These are phyloP conservation scores for Cyprinodon variegatus DNA, from an alignment of 2,113 vertebrate species.

Conservation along the genomic window DNA sequence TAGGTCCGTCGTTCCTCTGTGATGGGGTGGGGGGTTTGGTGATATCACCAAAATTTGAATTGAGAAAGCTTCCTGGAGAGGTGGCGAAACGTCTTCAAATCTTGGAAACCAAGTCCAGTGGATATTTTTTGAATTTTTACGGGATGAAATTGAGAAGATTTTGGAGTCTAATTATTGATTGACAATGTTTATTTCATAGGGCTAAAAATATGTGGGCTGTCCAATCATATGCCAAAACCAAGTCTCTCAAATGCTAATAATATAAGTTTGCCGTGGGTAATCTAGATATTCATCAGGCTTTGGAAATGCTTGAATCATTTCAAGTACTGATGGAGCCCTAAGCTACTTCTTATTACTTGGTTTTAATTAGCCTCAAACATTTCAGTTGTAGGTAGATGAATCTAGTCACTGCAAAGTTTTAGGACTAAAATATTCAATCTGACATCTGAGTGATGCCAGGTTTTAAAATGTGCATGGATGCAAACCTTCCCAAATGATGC, in stretches of 20 bases:
- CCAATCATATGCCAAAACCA: no score
- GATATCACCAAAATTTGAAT: no score
- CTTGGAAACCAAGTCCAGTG: no score
- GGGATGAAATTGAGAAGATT: neutral
- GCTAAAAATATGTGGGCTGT: no score
- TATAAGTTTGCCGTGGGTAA: no score
- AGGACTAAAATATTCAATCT: neutral
- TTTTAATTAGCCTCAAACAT: neutral
- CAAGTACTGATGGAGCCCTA: neutral
- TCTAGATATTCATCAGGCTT: no score
- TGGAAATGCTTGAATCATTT: neutral
- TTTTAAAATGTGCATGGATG: constrained; percentile 16
- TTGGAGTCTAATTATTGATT: neutral
- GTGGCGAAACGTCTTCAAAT: no score
- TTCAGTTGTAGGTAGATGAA: neutral
- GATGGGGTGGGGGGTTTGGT: no score
- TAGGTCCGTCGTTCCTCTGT: no score
- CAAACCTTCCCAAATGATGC: constrained; percentile 28
- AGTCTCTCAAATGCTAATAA: no score
- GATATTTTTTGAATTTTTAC: neutral
- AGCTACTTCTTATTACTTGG: neutral
- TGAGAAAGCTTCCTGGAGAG: no score
- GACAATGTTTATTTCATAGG: neutral
- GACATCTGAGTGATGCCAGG: constrained; percentile 54
- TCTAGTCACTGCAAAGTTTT: constrained; percentile 16